Evolutionary conservation across 1,140 invertebrate species (phyloP), one percentile per base, ranked within the genome.

Genomic region (Thaumatotibia leucotreta): DNA sequence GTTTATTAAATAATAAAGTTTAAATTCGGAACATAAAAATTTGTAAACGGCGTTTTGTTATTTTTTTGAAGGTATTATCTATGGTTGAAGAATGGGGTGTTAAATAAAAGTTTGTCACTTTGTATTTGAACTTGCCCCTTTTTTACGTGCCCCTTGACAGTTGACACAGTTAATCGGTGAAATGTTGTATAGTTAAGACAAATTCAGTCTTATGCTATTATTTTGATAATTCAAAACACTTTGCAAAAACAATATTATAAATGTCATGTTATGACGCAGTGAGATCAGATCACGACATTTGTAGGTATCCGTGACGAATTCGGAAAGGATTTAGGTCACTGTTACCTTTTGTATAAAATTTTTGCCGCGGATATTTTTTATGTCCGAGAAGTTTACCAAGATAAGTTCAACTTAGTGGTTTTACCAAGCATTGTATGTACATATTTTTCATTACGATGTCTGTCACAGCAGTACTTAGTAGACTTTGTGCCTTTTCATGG

Each of bases 1-100:
- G 72, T 86, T 75, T 82, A 85, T 87, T 84, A 87, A 86, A 87
- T 79, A 83, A 86, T 83, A 83, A 86, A 84, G 69, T 76, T 80
- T 85, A 66, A 86, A 79, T 77, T 70, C 68, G 68, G 67, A 75
- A 76, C 80, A 86, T 88, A 88, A 90, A 89, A 90, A 90, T 88
- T 90, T 90, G 88, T 90, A 84, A 87, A 83, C 81, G 75, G 65
- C 29, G 61, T 75, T 73, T 80, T 80, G 74, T 77, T 69, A 29
- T 73, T 72, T 65, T 72, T 68, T 68, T 64, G 23, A 27, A 65
- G 67, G 50, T 45, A 74, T 84, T 82, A 80, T 83, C 76, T 86
- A 76, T 76, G 76, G 80, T 76, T 82, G 72, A 80, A 67, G 70
- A 70, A 81, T 81, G 74, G 84, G 82, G 82, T 84, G 76, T 74